These are phyloP conservation scores for Caradrina kadenii DNA, from an alignment of 2,888 invertebrate genomes.

Conservation along the genomic window DNA sequence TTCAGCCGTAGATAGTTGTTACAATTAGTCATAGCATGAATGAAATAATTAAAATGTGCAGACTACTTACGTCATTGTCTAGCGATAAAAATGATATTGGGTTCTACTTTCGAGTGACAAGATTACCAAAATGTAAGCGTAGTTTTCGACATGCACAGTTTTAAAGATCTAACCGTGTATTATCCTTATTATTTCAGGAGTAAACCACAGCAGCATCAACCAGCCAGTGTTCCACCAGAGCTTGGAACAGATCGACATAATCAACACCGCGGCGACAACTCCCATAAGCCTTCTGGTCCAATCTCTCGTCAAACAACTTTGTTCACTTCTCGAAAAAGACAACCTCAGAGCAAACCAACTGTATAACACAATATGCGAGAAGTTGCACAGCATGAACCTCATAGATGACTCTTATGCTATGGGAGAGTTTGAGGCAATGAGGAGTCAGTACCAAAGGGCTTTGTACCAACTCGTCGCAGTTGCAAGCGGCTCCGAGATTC, in stretches of 20 bases:
- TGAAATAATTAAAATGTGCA: conserved; percentile 12
- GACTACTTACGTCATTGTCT: background rate
- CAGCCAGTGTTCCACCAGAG: conserved; percentile 81
- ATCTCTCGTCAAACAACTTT: conserved; percentile 93
- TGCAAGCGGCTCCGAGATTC: conserved; percentile 90
- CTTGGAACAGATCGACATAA: conserved; percentile 81
- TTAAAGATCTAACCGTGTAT: conserved; percentile 4
- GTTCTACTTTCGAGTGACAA: background rate
- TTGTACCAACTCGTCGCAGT: conserved; percentile 92
- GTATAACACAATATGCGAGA: conserved; percentile 92
- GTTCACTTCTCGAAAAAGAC: conserved; percentile 92
- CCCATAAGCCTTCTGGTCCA: conserved; percentile 93
- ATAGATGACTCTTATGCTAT: conserved; percentile 93
- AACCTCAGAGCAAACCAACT: conserved; percentile 89
- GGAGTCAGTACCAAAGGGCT: conserved; percentile 92
- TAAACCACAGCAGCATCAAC: conserved; percentile 75
- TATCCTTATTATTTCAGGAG: conserved; percentile 75
- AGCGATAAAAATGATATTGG: conserved; percentile 13
- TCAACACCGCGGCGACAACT: conserved; percentile 86
- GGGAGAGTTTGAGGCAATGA: conserved; percentile 93
- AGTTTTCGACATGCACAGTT: background rate
- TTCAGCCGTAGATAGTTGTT: background rate
- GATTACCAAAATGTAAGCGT: background rate
- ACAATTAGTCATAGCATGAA: conserved; percentile 6
- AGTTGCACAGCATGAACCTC: conserved; percentile 92